Percentiles rank a stretch among this genome's conserved stretches.
These are phyloP conservation scores for Telmatochromis sp. DNA, from an alignment of 2,113 vertebrate species.

Conservation along the genomic window DNA sequence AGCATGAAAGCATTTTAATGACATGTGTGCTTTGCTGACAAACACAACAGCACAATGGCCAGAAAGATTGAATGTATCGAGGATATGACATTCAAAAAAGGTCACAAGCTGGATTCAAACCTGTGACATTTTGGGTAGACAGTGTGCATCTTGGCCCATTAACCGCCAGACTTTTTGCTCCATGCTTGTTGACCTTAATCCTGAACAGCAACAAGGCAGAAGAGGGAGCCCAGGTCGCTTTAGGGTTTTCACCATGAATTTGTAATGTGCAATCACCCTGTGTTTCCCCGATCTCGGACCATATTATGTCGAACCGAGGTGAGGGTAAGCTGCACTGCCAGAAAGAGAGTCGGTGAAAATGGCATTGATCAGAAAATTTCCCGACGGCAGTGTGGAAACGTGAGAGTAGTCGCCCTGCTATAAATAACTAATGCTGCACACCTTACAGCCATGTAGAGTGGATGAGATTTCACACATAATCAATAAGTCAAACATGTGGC, in stretches of 20 bases:
- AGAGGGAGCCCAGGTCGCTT: neutral
- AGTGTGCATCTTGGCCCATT: neutral
- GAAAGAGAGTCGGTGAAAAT: neutral
- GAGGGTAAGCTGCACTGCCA: neutral
- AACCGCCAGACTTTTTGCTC: neutral
- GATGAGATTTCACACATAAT: slow-evolving; percentile 62
- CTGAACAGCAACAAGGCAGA: neutral
- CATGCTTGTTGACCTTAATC: neutral
- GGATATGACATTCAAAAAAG: slow-evolving; percentile 43
- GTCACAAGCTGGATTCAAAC: slow-evolving; percentile 39
- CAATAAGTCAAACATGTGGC: slow-evolving; percentile 51
- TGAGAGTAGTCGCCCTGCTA: neutral
- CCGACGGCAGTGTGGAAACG: neutral
- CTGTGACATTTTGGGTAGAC: slow-evolving; percentile 37
- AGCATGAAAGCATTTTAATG: neutral
- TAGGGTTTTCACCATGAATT: neutral
- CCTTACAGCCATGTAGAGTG: slow-evolving; percentile 26
- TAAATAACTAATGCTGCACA: slow-evolving; percentile 44
- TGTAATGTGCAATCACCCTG: neutral
- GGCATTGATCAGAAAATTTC: slow-evolving; percentile 22
- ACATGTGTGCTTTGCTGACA: neutral
- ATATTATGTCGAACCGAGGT: neutral
- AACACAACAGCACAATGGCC: neutral
- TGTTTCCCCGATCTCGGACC: neutral
- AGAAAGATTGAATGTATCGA: neutral